These are phyloP conservation scores for Pelobates cultripes DNA, from an alignment of 2,797 vertebrate genomes.

Conservation along the genomic window DNA sequence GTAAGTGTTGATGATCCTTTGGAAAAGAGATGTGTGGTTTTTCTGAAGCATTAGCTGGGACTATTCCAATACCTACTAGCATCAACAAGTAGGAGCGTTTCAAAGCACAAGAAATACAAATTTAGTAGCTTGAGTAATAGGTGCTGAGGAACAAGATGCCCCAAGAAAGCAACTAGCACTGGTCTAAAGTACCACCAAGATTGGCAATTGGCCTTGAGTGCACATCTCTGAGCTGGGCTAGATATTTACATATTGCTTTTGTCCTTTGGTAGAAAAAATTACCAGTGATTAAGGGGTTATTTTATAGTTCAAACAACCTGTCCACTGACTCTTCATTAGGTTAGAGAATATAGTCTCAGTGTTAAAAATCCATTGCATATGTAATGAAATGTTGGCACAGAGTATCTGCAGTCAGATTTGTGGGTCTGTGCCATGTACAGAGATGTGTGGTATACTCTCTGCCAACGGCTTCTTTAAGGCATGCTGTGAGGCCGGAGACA, in stretches of 20 bases:
- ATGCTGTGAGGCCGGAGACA: conserved; percentile 40
- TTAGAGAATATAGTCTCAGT: not conserved
- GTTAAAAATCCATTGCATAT: not conserved
- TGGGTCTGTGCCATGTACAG: conserved; percentile 35
- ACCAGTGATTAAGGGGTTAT: too few relatives aligned
- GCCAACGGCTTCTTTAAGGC: conserved; percentile 32
- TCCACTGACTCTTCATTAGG: not conserved
- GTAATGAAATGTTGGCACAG: not conserved
- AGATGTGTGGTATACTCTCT: conserved; percentile 29
- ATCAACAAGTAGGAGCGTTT: not conserved
- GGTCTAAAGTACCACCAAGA: too few relatives aligned
- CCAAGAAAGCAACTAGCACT: too few relatives aligned
- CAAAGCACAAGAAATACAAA: conserved; percentile 1
- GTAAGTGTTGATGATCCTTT: conserved; percentile 14
- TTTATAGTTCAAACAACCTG: not conserved
- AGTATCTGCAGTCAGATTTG: conserved; percentile 13
- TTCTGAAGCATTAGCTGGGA: conserved; percentile 18
- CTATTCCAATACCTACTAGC: conserved; percentile 7
- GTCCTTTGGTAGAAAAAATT: too few relatives aligned
- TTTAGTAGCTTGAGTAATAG: conserved; percentile 3
- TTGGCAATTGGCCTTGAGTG: too few relatives aligned
- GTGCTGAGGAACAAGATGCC: not conserved
- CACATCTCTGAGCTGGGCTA: too few relatives aligned
- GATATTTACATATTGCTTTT: too few relatives aligned
- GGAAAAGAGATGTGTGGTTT: conserved; percentile 14